Evolutionary conservation across 2,888 invertebrate species (phyloP), one percentile per base, ranked within the genome.

Genomic region (Slavum lentiscoides): DNA sequence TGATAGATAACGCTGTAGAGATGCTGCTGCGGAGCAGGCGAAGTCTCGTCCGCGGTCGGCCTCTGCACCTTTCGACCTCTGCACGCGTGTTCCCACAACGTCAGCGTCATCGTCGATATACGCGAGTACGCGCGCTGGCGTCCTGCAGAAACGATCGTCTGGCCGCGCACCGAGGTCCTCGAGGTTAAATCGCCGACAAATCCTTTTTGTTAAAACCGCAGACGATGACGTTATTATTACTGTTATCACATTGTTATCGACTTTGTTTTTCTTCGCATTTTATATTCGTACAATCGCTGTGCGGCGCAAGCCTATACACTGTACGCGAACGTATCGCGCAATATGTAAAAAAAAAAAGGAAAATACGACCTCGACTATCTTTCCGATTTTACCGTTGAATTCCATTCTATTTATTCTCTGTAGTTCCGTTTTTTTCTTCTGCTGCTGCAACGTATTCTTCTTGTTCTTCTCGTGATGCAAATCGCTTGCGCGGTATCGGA

Each of bases 151-250:
- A 64, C 53, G 11, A 3, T 66, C 55, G 11, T 74, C 64, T 39
- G 21, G 39, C 64, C 66, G 30, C 17, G 39, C 19, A 53, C 23
- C 13, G 30, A 62, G 74, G 62, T 64, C 74, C 5, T 37, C 21
- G 53, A 30, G 69, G 77, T 69, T 77, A 64, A 72, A 80, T 23
- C n/a, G 61, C 9, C 75, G 59, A 59, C 68, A 49, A 76, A 59
- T 69, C 37, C 39, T 49, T 62, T 69, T 37, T 1, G 49, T 55
- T n/a, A n/a, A 7, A 13, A 21, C 55, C 59, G 30, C 43, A 43
- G 58, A 43, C 23, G 19, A 39, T 55, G 58, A 9, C 39, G 19
- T 67, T 67, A 49, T 8, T 49, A n/a, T n/a, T 59, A 68, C 23
- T 9, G 9, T 8, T 49, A 53, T 68, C 2, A 53, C 37, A 61